These are phyloP conservation scores for Trichomycterus rosablanca DNA, from an alignment of 2,113 vertebrate species.

Conservation along the genomic window DNA sequence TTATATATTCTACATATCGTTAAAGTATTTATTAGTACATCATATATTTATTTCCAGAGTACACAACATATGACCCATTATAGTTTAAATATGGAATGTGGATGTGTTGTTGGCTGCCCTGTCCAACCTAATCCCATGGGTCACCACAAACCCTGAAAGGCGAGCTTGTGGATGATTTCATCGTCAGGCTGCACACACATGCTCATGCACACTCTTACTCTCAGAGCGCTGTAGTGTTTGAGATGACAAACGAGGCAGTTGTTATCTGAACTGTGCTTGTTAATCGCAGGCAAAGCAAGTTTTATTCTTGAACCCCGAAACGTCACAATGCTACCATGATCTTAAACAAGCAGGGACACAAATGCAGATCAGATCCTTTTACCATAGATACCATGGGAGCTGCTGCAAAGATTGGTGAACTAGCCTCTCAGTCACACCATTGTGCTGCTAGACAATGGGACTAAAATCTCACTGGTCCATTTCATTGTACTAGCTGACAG, in stretches of 20 bases:
- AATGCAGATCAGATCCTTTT: conserved; percentile 66
- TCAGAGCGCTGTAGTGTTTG: conserved; percentile 18
- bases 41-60: too few relatives aligned
- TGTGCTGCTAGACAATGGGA: conserved; percentile 74
- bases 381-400: conserved; percentile 70
- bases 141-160: conserved; percentile 22
- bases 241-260: conserved; percentile 39
- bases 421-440: conserved; percentile 67
- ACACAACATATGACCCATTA: too few relatives aligned
- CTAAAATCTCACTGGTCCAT: conserved; percentile 56
- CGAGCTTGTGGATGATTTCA: conserved; percentile 48
- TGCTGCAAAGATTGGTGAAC: conserved; percentile 67
- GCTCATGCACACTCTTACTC: conserved; percentile 17
- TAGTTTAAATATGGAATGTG: too few relatives aligned
- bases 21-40: too few relatives aligned
- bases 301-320: conserved; percentile 30
- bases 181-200: conserved; percentile 25
- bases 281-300: conserved; percentile 49
- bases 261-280: conserved; percentile 35
- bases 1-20: too few relatives aligned
- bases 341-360: conserved; percentile 46
- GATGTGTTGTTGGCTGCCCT: conserved; percentile 12
- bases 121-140: conserved; percentile 23
- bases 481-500: conserved; percentile 59
- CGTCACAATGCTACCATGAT: conserved; percentile 22